Base-by-base conservation (phyloP, 2,888 invertebrate species). In the Acronicta aceris region DNA sequence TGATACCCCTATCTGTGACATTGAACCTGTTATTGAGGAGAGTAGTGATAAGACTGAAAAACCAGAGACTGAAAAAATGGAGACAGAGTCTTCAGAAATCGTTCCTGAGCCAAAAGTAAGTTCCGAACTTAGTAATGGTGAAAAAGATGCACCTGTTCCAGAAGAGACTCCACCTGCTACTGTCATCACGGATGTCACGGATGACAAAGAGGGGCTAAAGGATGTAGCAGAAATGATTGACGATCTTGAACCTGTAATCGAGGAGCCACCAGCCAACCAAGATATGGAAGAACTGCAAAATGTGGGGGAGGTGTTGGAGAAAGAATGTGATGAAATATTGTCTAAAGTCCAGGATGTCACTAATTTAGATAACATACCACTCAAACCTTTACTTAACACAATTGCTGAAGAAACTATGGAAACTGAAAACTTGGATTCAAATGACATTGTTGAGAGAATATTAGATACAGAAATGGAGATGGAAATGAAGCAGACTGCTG, bases 241-340 rank as follows among this genome's bases (percentile, higher is more conserved):
- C 33, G 89, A 89, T 62, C 65, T 89, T 8, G 89, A 85, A 58
- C 93, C 94, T 0, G 81, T 94, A 1, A 82, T 93, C 0, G 92
- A 93, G 69, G 93, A 94, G 74, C 91, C 92, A 3, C 54, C 80
- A 0, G 70, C 75, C 42, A 65, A 59, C 27, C 88, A 88, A 68
- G 93, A 92, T 55, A 88, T 93, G 74, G 93, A 92, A 64, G 89
- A 89, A 1, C 77, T 93, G 27, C 86, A 91, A 72, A 92, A 89
- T 66, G 93, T 89, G 16, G 91, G 92, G 5, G 90, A 91, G 48
- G 93, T 90, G 3, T 81, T 95, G 16, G 94, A 94, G 64, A 94
- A 94, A 68, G 94, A 95, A 81, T 95, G 95, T 69, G 92, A 91
- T 64, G 95, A 94, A 71, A 93, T 95, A 59, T 71, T 95, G 21